Conservation (phyloP, 2,113 vertebrate genomes). For the Xenotilapia flavipinnis region DNA sequence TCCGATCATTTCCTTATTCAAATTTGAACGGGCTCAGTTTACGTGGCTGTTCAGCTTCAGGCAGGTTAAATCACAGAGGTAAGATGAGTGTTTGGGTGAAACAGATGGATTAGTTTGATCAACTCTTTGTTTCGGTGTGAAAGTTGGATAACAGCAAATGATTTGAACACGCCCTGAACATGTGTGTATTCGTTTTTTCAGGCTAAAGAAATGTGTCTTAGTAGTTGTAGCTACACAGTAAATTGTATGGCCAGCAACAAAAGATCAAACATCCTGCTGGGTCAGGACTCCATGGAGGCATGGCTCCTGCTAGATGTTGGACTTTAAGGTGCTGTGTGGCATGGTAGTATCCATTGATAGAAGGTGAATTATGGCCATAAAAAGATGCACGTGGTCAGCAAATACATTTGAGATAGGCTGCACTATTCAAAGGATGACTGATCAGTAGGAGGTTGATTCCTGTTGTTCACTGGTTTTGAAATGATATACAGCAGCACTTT, state of each 20-base stretch:
- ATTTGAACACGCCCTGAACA: not conserved
- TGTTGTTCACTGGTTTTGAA: not conserved
- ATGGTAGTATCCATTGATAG: not conserved
- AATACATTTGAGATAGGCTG: not conserved
- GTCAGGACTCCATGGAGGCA: not conserved
- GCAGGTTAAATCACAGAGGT: not conserved
- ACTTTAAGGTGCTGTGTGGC: not conserved
- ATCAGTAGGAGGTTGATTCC: not conserved
- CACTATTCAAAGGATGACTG: not conserved
- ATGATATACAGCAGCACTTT: not conserved
- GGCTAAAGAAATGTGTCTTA: not conserved
- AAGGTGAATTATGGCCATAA: not conserved
- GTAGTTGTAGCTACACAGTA: not conserved
- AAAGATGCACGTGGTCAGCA: not conserved
- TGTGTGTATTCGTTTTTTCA: not conserved
- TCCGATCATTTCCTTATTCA: conserved; percentile 54
- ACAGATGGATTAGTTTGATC: not conserved
- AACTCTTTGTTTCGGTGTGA: not conserved
- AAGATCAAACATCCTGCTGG: not conserved
- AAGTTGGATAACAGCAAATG: not conserved
- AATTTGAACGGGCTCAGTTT: conserved; percentile 27
- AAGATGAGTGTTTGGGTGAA: not conserved
- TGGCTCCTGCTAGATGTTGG: not conserved
- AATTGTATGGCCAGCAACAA: not conserved
- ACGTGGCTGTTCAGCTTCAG: not conserved